A percentile compares a stretch with the other conserved stretches of the same genome.
Conservation (phyloP, 1,140 invertebrate species). For the Campoletis sonorensis region DNA sequence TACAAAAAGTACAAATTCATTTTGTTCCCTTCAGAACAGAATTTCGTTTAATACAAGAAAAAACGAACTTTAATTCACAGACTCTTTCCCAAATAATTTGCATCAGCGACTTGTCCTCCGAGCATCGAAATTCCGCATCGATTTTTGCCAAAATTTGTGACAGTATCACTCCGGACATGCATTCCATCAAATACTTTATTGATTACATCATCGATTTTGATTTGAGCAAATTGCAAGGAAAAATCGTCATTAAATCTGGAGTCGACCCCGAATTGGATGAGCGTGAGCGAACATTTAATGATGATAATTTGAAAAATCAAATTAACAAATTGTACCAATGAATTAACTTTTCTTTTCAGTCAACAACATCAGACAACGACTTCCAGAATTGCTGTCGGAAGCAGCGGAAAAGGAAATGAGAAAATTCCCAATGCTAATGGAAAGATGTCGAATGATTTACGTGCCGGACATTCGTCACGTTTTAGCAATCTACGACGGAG, state of each 20-base stretch:
- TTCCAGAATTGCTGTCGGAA: slow-evolving; percentile 80
- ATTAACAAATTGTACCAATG: slow-evolving; percentile 20
- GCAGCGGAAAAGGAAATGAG: slow-evolving; percentile 83
- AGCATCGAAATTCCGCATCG: slow-evolving; percentile 69
- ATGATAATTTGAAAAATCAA: neutral
- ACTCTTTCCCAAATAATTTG: slow-evolving; percentile 81
- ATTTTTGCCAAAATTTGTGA: slow-evolving; percentile 79
- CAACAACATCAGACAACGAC: slow-evolving; percentile 61
- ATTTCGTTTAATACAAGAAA: too few species aligned
- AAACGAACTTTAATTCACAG: slow-evolving; percentile 71
- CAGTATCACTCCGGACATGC: slow-evolving; percentile 79
- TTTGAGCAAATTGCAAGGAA: slow-evolving; percentile 78
- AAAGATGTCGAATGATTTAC: slow-evolving; percentile 86
- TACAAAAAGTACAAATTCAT: slow-evolving; percentile 78
- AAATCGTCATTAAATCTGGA: slow-evolving; percentile 82
- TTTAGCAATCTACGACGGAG: slow-evolving; percentile 81
- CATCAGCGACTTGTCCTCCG: slow-evolving; percentile 81
- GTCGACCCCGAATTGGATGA: slow-evolving; percentile 83
- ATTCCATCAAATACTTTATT: slow-evolving; percentile 77
- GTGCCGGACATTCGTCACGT: slow-evolving; percentile 90
- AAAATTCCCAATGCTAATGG: slow-evolving; percentile 80
- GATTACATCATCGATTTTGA: slow-evolving; percentile 83
- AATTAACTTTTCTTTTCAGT: slow-evolving; percentile 47
- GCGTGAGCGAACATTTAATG: slow-evolving; percentile 74
- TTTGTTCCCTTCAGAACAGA: neutral